Base-by-base conservation (phyloP, 2,888 invertebrate genomes). In the Thumatha senex region DNA sequence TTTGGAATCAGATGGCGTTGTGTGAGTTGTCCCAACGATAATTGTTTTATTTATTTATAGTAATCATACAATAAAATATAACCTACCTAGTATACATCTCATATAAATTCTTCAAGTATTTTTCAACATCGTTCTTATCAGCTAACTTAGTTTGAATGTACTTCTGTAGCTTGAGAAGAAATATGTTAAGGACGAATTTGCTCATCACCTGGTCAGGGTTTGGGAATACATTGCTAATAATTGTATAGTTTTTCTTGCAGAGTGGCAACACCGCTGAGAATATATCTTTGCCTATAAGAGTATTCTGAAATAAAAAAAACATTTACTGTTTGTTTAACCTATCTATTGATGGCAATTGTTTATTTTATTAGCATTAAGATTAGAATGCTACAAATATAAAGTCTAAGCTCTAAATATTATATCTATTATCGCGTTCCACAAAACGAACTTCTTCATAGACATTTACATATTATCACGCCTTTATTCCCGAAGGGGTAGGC, bases 181-280 rank as follows among this genome's bases (percentile, higher is more conserved):
- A 99, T 56, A 99, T 96, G 81, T 98, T 98, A 13, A 99, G 92
- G 40, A 99, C 97, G 84, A 99, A 98, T 91, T 99, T 99, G 52
- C 97, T 96, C 97, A 99, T 98, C 8, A 99, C 98, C 91, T 98
- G 97, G 64, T 98, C 97, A 0, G 98, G 98, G 84, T 98, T 98
- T 7, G 95, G 95, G 80, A 99, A 99, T 1, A 99, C 98, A 75
- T 96, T 95, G 75, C 95, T 95, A 58, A 97, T 96, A 57, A 96
- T 93, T 70, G 95, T 93, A 82, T 97, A 94, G 87, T 97, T 98
- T 76, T 95, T 96, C 69, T 95, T 95, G 84, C 98, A 99, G 65
- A 99, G 92, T 0, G 97, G 97, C 40, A 98, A 92, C 10, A 99
- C 96, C 54, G 98, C 96, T 45, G 94, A 94, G 87, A 98, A 99